These are phyloP conservation scores for Spondyliosoma cantharus DNA, from an alignment of 2,797 vertebrate genomes.

Conservation along the genomic window DNA sequence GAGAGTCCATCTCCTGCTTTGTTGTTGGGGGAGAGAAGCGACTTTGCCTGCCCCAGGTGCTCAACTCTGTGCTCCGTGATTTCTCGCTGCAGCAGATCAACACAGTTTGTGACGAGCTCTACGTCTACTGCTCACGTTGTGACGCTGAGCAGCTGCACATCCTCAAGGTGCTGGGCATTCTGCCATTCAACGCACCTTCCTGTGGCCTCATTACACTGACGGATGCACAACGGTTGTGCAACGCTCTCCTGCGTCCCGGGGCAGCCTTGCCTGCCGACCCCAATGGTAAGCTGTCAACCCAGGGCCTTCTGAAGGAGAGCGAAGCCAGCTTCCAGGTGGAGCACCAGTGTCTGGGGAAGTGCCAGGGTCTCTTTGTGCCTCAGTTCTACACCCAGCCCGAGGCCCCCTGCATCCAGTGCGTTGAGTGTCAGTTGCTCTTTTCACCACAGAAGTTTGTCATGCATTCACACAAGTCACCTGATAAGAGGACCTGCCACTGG, in stretches of 20 bases:
- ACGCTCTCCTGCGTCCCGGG: conserved; percentile 92
- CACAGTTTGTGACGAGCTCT: conserved; percentile 95
- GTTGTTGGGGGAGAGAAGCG: conserved; percentile 98
- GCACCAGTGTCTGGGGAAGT: conserved; percentile 97
- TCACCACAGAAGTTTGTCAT: conserved; percentile 98
- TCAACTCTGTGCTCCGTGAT: conserved; percentile 97
- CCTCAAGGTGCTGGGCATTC: conserved; percentile 96
- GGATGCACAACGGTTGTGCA: conserved; percentile 97
- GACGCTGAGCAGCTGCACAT: conserved; percentile 97
- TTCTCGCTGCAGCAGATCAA: conserved; percentile 99
- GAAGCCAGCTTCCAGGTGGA: conserved; percentile 97
- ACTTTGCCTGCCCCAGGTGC: conserved; percentile 96
- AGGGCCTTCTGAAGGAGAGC: conserved; percentile 91
- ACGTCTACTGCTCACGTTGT: conserved; percentile 97
- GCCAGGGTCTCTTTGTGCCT: conserved; percentile 96
- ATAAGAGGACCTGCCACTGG: conserved; percentile 99
- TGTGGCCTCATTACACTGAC: conserved; percentile 98
- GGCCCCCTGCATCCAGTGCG: conserved; percentile 94
- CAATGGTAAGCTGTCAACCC: conserved; percentile 85
- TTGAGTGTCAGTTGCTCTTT: conserved; percentile 96
- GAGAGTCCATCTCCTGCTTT: conserved; percentile 98
- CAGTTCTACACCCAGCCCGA: conserved; percentile 94
- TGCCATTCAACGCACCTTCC: conserved; percentile 97
- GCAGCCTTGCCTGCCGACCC: conserved; percentile 86
- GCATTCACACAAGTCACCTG: conserved; percentile 96